phyloP scores from a whole-genome alignment of 2,797 vertebrate genomes.

The Chanos chanos region DNA sequence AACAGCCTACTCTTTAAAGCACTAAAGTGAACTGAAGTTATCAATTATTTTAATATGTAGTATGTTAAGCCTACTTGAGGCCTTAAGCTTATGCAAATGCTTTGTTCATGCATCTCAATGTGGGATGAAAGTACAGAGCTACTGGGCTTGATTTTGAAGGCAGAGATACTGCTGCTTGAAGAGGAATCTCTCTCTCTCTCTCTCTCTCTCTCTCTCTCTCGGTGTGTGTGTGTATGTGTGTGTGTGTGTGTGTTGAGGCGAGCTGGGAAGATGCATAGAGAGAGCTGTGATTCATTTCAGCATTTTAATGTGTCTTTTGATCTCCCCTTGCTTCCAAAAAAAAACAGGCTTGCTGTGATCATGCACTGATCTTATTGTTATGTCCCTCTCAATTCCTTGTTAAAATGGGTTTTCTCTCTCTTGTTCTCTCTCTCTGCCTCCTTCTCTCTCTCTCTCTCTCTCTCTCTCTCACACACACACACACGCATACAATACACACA shows the following conservation, averaged over 20 bases:
- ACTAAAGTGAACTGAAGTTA: too few species aligned
- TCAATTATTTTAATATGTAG: not conserved
- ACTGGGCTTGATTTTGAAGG: conserved; percentile 1
- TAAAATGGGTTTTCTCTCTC: conserved; percentile 12
- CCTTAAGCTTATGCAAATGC: conserved; percentile 4
- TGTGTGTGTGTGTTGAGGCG: not conserved
- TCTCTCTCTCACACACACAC: not conserved
- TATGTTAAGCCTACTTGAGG: too few species aligned
- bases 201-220: not conserved
- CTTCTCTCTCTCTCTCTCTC: not conserved
- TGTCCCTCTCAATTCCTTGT: conserved; percentile 28
- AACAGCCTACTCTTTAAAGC: too few species aligned
- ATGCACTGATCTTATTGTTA: conserved; percentile 17
- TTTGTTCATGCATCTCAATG: not conserved
- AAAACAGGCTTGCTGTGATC: conserved; percentile 33
- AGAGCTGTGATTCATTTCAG: conserved; percentile 24
- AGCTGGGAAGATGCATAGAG: not conserved
- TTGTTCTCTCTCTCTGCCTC: too few species aligned
- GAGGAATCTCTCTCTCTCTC: not conserved
- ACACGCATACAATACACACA: not conserved
- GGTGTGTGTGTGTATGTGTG: not conserved
- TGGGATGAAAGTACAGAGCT: not conserved
- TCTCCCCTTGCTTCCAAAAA: conserved; percentile 27
- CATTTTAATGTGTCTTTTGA: conserved; percentile 39
- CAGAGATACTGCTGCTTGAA: too few species aligned